A percentile compares a stretch with the other conserved stretches of the same genome.
These are phyloP conservation scores for Terebella lapidaria DNA, from an alignment of 2,888 invertebrate species.

Conservation along the genomic window DNA sequence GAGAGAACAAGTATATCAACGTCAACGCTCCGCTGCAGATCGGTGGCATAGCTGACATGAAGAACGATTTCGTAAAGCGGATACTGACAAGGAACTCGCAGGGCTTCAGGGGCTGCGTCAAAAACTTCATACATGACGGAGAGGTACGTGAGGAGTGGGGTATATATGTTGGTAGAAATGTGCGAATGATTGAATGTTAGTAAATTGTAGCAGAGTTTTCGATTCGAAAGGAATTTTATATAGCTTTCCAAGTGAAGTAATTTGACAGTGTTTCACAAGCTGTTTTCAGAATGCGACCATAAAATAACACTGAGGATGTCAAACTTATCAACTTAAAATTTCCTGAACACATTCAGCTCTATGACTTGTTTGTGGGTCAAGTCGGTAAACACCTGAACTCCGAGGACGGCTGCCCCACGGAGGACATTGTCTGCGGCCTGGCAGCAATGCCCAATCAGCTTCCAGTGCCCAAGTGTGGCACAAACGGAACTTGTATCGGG, in stretches of 20 bases:
- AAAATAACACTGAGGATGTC: too few species aligned
- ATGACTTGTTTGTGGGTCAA: slow-evolving; percentile 77
- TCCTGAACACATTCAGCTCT: slow-evolving; percentile 70
- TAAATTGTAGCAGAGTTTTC: too few species aligned
- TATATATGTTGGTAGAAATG: not conserved
- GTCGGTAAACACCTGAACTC: slow-evolving; percentile 67
- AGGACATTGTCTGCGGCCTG: slow-evolving; percentile 82
- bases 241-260: too few species aligned
- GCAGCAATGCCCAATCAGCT: too few species aligned
- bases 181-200: too few species aligned
- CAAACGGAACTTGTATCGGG: slow-evolving; percentile 79
- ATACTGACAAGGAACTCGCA: slow-evolving; percentile 53
- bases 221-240: too few species aligned
- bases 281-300: too few species aligned
- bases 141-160: slow-evolving; percentile 40
- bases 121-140: slow-evolving; percentile 92
- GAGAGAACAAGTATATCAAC: slow-evolving; percentile 92
- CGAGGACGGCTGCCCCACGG: slow-evolving; percentile 76
- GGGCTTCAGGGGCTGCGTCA: slow-evolving; percentile 92
- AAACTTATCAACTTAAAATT: too few species aligned
- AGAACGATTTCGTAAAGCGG: slow-evolving; percentile 18
- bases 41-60: slow-evolving; percentile 62
- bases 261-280: too few species aligned
- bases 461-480: slow-evolving; percentile 35
- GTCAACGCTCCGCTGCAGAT: slow-evolving; percentile 92